These are phyloP conservation scores for Acanthopleura granulata DNA, from an alignment of 2,888 invertebrate species.

Conservation along the genomic window DNA sequence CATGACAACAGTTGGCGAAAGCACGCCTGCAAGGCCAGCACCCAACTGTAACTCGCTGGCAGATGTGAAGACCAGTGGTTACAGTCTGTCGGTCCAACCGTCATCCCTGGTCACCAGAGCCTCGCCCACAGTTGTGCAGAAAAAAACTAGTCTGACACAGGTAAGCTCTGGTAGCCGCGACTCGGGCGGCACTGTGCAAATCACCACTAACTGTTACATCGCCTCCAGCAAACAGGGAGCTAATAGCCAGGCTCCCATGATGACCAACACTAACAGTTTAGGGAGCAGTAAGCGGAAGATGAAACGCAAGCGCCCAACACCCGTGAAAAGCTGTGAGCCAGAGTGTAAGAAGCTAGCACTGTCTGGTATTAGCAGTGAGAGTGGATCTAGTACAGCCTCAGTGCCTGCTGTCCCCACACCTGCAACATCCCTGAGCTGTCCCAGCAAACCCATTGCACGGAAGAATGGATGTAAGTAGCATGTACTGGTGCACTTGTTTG, in stretches of 20 bases:
- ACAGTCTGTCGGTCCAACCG: background rate
- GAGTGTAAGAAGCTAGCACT: background rate
- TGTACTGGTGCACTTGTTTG: too few species aligned
- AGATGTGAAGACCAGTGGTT: background rate
- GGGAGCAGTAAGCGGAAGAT: background rate
- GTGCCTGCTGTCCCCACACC: too few species aligned
- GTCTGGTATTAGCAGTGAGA: too few species aligned
- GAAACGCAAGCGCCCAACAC: background rate
- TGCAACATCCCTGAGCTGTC: background rate
- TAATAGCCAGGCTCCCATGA: background rate
- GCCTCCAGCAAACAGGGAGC: too few species aligned
- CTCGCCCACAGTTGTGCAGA: background rate
- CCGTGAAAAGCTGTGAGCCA: background rate
- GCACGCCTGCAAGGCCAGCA: background rate
- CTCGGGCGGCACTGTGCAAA: conserved; percentile 11
- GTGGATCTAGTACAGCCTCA: too few species aligned
- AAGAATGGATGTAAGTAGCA: background rate
- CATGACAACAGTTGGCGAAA: background rate
- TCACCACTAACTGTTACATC: background rate
- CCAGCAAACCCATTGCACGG: background rate
- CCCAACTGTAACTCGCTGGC: background rate
- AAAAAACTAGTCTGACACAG: background rate
- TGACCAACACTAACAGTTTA: background rate
- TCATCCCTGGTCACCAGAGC: background rate
- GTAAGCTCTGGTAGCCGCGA: background rate